Evolutionary conservation across 2,797 vertebrate species (phyloP), one percentile per base, ranked within the genome.

Genomic region (Aulostomus chinensis): DNA sequence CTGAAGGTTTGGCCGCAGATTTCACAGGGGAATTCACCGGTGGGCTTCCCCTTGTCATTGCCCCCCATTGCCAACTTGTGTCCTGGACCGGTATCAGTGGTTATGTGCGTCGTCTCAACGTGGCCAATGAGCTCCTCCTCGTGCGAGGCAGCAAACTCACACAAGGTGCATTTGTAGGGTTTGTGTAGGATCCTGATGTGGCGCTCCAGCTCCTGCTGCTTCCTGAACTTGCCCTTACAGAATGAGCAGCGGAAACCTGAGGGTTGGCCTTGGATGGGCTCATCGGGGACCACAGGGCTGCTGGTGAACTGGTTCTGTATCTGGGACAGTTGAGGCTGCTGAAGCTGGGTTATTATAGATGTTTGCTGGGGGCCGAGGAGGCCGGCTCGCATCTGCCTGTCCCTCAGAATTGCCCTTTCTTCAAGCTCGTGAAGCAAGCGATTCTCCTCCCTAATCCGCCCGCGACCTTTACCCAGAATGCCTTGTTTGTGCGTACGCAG

Each of bases 161-260:
- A 99, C 68, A 99, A 84, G n/a, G 97, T 98, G 80, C 97, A 99
- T 86, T 99, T 99, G 83, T 99, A 99, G 73, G 97, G 97, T 79
- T 98, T 98, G 86, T 99, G 97, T 14, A 99, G 91, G 73, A 99
- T 99, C 75, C 97, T 87, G 75, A 99, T 98, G 83, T 99, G 97
- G 29, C 97, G 93, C 33, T 99, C 97, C 2, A 98, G 88, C 83
- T 99, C 97, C 71, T 99, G 95, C 6, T 95, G 91, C 83, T 98
- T 99, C 87, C 96, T 94, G 80, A 99, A 99, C 83, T 99, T 99
- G 54, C 97, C 97, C 82, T 98, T 98, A 81, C 97, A 99, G 84
- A 98, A 99, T 0, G 97, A 97, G 89, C 97, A 99, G 42, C 95
- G 92, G 87, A 97, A 99, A 34, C 96, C 95, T 0, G 88, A 80